These are phyloP conservation scores for Sycophila sp. DNA, from an alignment of 1,140 invertebrate genomes.

Conservation along the genomic window DNA sequence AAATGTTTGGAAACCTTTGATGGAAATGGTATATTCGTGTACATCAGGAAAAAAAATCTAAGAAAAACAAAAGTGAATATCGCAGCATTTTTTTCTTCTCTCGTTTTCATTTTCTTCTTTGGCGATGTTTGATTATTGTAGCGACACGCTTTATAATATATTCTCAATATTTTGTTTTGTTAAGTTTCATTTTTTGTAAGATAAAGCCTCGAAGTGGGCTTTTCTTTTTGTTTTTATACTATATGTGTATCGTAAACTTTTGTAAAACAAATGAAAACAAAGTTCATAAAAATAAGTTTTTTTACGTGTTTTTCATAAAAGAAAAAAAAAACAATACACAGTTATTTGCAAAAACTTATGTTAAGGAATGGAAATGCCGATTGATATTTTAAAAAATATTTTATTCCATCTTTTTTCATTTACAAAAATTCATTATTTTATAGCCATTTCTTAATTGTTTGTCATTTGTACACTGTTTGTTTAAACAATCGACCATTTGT, in stretches of 20 bases:
- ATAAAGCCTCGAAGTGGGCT: neutral
- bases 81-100: slow-evolving; percentile 5
- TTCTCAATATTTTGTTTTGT: slow-evolving; percentile 26
- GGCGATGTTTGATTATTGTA: too few relatives aligned
- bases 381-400: neutral
- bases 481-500: slow-evolving; percentile 55
- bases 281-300: slow-evolving; percentile 28
- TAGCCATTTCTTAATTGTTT: slow-evolving; percentile 4
- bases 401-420: neutral
- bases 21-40: neutral
- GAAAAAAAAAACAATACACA: too few relatives aligned
- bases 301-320: neutral
- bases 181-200: slow-evolving; percentile 35
- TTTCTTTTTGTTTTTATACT: slow-evolving; percentile 21
- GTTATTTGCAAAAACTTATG: too few relatives aligned
- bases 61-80: too few relatives aligned
- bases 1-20: slow-evolving; percentile 59
- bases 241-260: slow-evolving; percentile 27
- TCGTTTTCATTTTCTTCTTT: slow-evolving; percentile 6
- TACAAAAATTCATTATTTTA: slow-evolving; percentile 10
- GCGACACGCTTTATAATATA: neutral
- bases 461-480: neutral
- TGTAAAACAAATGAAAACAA: slow-evolving; percentile 29
- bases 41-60: neutral
- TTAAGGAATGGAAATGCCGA: too few relatives aligned